These are phyloP conservation scores for Salvelinus fontinalis DNA, from an alignment of 2,113 vertebrate species.

Conservation along the genomic window DNA sequence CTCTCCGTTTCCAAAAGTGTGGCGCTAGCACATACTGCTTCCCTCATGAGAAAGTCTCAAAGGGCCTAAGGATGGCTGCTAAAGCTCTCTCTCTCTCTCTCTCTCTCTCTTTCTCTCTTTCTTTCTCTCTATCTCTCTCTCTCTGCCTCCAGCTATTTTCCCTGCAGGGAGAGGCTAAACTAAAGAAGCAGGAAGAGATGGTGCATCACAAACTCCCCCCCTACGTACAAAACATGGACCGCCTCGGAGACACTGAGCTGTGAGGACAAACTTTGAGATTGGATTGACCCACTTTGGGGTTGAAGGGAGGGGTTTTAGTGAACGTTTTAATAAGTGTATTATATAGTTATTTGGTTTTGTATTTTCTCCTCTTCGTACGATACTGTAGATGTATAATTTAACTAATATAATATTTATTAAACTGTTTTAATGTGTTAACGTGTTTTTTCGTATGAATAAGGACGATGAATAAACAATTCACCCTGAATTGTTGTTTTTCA, in stretches of 20 bases:
- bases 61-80: too few species aligned
- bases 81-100: too few species aligned
- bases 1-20: too few species aligned
- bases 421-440: slow-evolving; percentile 37
- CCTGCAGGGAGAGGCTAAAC: slow-evolving; percentile 82
- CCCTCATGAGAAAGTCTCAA: too few species aligned
- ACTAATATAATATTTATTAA: slow-evolving; percentile 21
- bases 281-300: slow-evolving; percentile 14
- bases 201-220: slow-evolving; percentile 87
- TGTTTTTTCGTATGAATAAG: slow-evolving; percentile 43
- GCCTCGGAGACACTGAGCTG: slow-evolving; percentile 95
- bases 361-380: not conserved
- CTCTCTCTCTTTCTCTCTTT: too few species aligned
- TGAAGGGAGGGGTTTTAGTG: not conserved
- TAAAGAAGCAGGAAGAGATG: slow-evolving; percentile 74
- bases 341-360: not conserved
- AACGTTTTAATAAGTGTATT: not conserved
- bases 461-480: slow-evolving; percentile 68
- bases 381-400: not conserved
- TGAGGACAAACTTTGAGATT: slow-evolving; percentile 69
- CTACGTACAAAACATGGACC: slow-evolving; percentile 96
- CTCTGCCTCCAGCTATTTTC: slow-evolving; percentile 81
- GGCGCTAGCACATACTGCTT: too few species aligned
- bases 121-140: too few species aligned
- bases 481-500: slow-evolving; percentile 60